Evolutionary conservation across 2,113 vertebrate genomes (phyloP), one percentile per base, ranked within the genome.

Genomic region (Megaleporinus macrocephalus): DNA sequence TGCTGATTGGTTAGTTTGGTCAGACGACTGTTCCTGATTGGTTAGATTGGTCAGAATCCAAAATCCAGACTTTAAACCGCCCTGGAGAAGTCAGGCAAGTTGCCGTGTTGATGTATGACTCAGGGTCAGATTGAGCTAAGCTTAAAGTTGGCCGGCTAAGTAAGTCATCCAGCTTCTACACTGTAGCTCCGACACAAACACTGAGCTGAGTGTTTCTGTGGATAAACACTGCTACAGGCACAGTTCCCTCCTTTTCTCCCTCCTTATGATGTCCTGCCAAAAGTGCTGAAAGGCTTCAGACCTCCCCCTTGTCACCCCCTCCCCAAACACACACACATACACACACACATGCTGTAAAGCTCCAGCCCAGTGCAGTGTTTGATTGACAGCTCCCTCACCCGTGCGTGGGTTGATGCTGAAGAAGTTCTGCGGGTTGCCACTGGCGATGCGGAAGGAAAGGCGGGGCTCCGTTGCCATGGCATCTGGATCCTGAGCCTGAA

Each of bases 341-440:
- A 26, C 15, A 59, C 69, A 57, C 24, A 73, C 51, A 47, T 29
- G 16, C 57, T 18, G 18, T 22, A 30, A 69, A 27, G 24, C 18
- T 26, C 66, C 79, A n/a, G 51, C 22, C 7, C 51, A 26, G 73
- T 33, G 3, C 2, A 57, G 26, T 7, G 27, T 51, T 22, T 80
- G 81, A 59, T 33, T 57, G 24, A 70, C 55, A 69, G 65, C 3
- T 1, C 18, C 80, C 20, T 94, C 93, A 99, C 98, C 98, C 89
- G 95, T 98, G 88, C 94, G 97, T 26, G 93, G 55, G 85, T 97
- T 96, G 90, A 99, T 97, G 73, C 90, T 93, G 65, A 99, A 99
- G 90, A 99, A 98, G 86, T 99, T 99, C 92, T 99, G 97, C 3
- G 98, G 96, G 87, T 99, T 99, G 76, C 98, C 98, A 53, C 97